Conservation (phyloP, 2,888 invertebrate genomes). For the Drosophila maculinotata region DNA sequence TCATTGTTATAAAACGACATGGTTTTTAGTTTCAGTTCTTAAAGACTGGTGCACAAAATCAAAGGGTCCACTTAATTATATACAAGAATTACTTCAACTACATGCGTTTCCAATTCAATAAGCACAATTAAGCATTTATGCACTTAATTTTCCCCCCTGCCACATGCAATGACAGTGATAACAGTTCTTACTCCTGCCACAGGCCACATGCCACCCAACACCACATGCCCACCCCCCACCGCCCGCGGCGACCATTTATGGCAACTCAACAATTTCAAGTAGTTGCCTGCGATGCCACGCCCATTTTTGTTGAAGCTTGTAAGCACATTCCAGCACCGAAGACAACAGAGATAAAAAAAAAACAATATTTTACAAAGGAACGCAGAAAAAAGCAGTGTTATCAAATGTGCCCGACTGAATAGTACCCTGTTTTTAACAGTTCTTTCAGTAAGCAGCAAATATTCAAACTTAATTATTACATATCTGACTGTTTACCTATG, state of each 20-base stretch:
- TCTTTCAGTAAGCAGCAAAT: too few species aligned
- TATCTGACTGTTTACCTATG: too few species aligned
- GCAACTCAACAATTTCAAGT: conserved; percentile 73
- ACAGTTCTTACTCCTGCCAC: conserved; percentile 35
- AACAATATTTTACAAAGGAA: conserved; percentile 20
- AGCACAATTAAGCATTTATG: conserved; percentile 63
- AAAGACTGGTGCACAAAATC: not conserved
- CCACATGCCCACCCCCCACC: conserved; percentile 2
- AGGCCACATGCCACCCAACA: conserved; percentile 28
- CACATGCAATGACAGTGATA: conserved; percentile 15
- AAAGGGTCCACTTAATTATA: not conserved
- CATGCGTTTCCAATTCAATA: conserved; percentile 39
- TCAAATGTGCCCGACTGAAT: not conserved
- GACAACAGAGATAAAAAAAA: conserved; percentile 45
- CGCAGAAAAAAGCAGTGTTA: not conserved
- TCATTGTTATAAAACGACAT: too few species aligned
- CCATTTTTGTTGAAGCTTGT: conserved; percentile 58
- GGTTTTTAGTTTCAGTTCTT: not conserved
- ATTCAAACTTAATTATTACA: too few species aligned
- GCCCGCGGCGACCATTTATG: conserved; percentile 53
- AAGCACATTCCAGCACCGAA: conserved; percentile 61
- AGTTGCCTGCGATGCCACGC: conserved; percentile 58
- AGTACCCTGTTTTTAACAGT: conserved; percentile 7
- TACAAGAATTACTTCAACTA: conserved; percentile 20
- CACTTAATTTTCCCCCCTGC: conserved; percentile 43